Evolutionary conservation across 1,140 invertebrate species (phyloP).

Genomic region (Cydia fagiglandana): DNA sequence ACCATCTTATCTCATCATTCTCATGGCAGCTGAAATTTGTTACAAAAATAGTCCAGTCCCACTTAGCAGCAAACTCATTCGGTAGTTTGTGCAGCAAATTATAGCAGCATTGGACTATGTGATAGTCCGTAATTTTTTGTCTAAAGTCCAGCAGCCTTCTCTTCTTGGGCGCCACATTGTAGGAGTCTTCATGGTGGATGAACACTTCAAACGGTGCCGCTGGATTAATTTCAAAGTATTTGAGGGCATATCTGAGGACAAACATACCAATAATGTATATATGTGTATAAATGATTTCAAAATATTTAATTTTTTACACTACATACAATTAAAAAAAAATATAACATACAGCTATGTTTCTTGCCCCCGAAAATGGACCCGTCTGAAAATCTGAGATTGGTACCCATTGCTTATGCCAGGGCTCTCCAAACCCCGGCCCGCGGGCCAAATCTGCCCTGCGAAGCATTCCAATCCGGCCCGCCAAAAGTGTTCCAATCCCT

Average conservation of each 20-base stretch:
- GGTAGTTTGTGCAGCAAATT: constrained; percentile 61
- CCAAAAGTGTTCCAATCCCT: too few species aligned
- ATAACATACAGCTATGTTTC: too few species aligned
- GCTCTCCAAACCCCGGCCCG: too few species aligned
- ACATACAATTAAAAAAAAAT: too few species aligned
- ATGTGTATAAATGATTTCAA: not conserved
- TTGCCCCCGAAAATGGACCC: too few species aligned
- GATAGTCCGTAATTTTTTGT: constrained; percentile 63
- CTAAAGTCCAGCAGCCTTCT: constrained; percentile 57
- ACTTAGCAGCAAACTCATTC: constrained; percentile 67
- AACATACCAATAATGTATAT: constrained; percentile 32
- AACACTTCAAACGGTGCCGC: constrained; percentile 67
- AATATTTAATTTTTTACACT: too few species aligned
- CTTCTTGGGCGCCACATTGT: constrained; percentile 73
- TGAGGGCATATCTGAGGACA: constrained; percentile 64
- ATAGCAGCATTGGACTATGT: constrained; percentile 66
- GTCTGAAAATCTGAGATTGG: too few species aligned
- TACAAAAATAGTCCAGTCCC: constrained; percentile 74
- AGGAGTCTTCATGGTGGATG: constrained; percentile 65
- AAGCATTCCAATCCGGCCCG: too few species aligned
- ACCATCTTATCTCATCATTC: constrained; percentile 65
- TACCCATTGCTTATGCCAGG: too few species aligned
- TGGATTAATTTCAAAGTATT: constrained; percentile 72
- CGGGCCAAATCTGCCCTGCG: too few species aligned
- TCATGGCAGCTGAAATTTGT: constrained; percentile 59